A percentile compares a stretch with the other conserved stretches of the same genome.
phyloP scores from a whole-genome alignment of 2,113 vertebrate genomes.

The Rhipidura dahli region DNA sequence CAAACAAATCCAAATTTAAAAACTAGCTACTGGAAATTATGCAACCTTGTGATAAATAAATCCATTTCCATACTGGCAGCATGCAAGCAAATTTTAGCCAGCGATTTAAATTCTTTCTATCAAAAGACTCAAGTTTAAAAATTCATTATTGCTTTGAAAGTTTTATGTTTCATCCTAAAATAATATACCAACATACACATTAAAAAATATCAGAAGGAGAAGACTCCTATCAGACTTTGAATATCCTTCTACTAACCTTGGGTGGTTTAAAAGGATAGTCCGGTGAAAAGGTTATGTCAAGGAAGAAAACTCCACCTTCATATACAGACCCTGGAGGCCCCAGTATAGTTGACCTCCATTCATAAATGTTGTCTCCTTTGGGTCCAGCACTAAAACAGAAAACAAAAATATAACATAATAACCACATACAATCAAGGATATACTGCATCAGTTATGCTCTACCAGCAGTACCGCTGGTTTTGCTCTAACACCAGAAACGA shows the following conservation, averaged over 20 bases:
- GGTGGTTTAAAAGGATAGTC: slow-evolving; percentile 99
- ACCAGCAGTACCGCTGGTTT: neutral
- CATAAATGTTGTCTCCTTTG: slow-evolving; percentile 99
- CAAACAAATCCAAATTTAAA: neutral
- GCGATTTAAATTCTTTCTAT: neutral
- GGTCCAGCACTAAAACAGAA: slow-evolving; percentile 90
- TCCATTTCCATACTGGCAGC: neutral
- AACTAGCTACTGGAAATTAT: neutral
- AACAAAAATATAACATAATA: slow-evolving; percentile 63
- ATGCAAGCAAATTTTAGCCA: neutral
- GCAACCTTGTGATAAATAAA: neutral
- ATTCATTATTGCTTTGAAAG: neutral
- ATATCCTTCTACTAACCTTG: slow-evolving; percentile 83
- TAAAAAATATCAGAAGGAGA: neutral
- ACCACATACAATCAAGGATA: slow-evolving; percentile 21
- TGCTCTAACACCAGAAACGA: neutral
- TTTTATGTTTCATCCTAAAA: neutral
- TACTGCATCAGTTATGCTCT: neutral
- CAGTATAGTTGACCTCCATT: slow-evolving; percentile 99
- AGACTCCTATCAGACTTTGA: neutral
- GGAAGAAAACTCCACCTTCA: slow-evolving; percentile 98
- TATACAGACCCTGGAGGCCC: slow-evolving; percentile 97
- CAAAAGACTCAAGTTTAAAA: neutral
- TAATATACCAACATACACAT: neutral
- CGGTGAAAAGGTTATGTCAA: slow-evolving; percentile 98